Conservation (phyloP, 1,140 invertebrate genomes). For the Augochlora pura region DNA sequence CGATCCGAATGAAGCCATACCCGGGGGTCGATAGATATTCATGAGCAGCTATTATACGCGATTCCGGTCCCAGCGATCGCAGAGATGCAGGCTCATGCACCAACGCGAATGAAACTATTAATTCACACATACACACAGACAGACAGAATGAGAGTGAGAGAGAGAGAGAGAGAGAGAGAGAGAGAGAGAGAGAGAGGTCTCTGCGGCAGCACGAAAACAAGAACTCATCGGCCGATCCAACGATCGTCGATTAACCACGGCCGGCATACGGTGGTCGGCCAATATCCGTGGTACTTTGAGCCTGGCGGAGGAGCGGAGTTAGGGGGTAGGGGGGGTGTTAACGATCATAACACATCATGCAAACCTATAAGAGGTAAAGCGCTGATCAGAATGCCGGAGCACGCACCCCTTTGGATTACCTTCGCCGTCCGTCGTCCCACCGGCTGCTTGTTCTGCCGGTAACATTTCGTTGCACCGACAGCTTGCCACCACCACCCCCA, state of each 20-base stretch:
- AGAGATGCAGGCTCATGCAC: slow-evolving; percentile 1
- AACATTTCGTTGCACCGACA: slow-evolving; percentile 55
- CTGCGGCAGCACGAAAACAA: slow-evolving; percentile 8
- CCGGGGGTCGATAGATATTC: background rate
- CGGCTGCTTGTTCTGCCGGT: slow-evolving; percentile 44
- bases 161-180: too few species aligned
- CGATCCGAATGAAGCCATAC: background rate
- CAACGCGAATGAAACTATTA: slow-evolving; percentile 2
- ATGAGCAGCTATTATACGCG: background rate
- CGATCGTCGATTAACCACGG: slow-evolving; percentile 44
- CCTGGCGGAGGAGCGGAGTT: background rate
- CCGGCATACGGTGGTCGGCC: slow-evolving; percentile 21
- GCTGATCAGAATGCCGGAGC: slow-evolving; percentile 63
- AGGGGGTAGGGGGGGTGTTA: slow-evolving; percentile 50
- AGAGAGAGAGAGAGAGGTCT: too few species aligned
- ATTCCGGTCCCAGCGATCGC: background rate
- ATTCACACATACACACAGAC: background rate
- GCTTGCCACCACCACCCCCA: slow-evolving; percentile 32
- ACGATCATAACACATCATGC: slow-evolving; percentile 64
- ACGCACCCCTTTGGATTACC: slow-evolving; percentile 65
- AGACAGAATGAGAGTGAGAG: too few species aligned
- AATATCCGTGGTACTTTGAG: slow-evolving; percentile 46
- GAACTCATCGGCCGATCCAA: slow-evolving; percentile 17
- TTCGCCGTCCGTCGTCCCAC: slow-evolving; percentile 43
- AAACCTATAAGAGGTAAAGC: slow-evolving; percentile 64